Evolutionary conservation across 2,888 invertebrate species (phyloP).

Genomic region (Nomada flava): DNA sequence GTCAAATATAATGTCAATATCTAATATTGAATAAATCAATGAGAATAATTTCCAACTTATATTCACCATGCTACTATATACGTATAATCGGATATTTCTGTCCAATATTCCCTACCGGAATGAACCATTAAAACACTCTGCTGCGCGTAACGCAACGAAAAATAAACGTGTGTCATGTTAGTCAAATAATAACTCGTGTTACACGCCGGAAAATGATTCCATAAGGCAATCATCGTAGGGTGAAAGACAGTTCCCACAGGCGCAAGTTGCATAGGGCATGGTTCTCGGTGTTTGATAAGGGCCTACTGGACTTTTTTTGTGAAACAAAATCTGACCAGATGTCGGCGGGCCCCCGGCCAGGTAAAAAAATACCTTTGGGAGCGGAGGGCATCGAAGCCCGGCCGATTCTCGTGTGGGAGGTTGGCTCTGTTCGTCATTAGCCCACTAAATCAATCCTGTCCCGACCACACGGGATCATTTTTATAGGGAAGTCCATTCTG

Average conservation of each 20-base stretch:
- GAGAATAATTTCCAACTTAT: no score
- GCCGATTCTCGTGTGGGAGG: slow-evolving; percentile 73
- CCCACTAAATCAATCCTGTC: slow-evolving; percentile 80
- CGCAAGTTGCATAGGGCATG: slow-evolving; percentile 35
- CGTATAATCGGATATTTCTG: no score
- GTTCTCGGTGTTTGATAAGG: slow-evolving; percentile 77
- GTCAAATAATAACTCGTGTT: slow-evolving; percentile 42
- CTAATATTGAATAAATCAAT: no score
- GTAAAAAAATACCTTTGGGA: slow-evolving; percentile 76
- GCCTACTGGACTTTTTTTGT: slow-evolving; percentile 74
- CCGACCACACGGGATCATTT: slow-evolving; percentile 62
- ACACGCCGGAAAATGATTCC: slow-evolving; percentile 57
- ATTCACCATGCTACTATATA: no score
- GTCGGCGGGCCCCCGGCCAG: slow-evolving; percentile 71
- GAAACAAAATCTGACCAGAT: slow-evolving; percentile 84
- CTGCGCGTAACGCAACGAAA: no score
- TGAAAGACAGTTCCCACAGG: slow-evolving; percentile 67
- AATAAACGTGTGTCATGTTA: not conserved
- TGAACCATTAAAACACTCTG: not conserved
- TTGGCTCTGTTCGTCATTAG: slow-evolving; percentile 77
- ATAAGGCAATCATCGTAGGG: slow-evolving; percentile 37
- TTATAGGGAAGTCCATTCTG: slow-evolving; percentile 56
- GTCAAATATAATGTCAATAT: no score
- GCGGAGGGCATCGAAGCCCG: slow-evolving; percentile 36
- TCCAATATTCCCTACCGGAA: not conserved